phyloP scores from a whole-genome alignment of 2,888 invertebrate species.

The Muschampia plurimacula region DNA sequence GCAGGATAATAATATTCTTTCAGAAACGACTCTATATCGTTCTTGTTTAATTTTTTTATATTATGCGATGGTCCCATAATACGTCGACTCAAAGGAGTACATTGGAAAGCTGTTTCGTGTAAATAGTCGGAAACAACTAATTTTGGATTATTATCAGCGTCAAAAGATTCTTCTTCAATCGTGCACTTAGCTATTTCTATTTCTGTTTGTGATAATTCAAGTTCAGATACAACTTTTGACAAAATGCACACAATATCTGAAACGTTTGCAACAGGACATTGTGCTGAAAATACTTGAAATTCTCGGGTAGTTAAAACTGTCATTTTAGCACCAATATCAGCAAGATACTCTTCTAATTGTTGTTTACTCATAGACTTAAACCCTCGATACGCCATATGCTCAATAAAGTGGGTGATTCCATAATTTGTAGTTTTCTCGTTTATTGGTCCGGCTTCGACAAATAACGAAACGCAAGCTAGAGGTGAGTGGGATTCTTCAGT shows the following conservation, averaged over 20 bases:
- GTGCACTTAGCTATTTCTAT: conserved; percentile 58
- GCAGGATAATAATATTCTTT: conserved; percentile 67
- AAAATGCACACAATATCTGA: conserved; percentile 51
- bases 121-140: conserved; percentile 75
- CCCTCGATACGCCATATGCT: conserved; percentile 70
- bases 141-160: conserved; percentile 66
- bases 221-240: conserved; percentile 55
- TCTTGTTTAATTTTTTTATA: conserved; percentile 78
- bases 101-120: conserved; percentile 79
- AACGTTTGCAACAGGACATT: conserved; percentile 48
- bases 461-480: conserved; percentile 59
- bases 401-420: conserved; percentile 71
- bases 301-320: conserved; percentile 62
- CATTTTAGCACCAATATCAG: conserved; percentile 53
- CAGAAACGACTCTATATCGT: conserved; percentile 54
- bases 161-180: conserved; percentile 62
- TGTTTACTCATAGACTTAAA: conserved; percentile 49
- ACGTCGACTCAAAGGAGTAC: conserved; percentile 68
- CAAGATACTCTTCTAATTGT: conserved; percentile 50
- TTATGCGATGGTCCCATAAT: conserved; percentile 89
- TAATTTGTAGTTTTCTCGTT: conserved; percentile 63
- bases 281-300: conserved; percentile 60
- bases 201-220: conserved; percentile 54
- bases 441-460: conserved; percentile 64
- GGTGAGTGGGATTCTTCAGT: conserved; percentile 57